A percentile compares a stretch with the other conserved stretches of the same genome.
Evolutionary conservation across 2,888 invertebrate genomes (phyloP).

Genomic region (Heliconius cydno): DNA sequence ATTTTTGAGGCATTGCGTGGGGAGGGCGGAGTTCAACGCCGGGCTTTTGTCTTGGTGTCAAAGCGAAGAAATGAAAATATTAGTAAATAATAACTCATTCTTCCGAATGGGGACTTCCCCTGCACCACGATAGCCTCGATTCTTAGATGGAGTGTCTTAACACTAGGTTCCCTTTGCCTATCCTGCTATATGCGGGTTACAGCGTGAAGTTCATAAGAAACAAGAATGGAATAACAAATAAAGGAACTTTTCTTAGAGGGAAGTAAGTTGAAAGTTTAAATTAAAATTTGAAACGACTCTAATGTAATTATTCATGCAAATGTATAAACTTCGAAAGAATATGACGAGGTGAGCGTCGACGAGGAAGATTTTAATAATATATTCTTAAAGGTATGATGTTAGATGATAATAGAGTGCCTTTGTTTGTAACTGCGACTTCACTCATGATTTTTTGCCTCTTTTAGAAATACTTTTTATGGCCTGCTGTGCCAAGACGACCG

Average conservation of each 20-base stretch:
- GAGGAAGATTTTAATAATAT: constrained; percentile 10
- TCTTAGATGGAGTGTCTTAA: background rate
- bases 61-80: too few species aligned
- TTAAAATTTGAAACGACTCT: constrained; percentile 43
- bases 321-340: constrained; percentile 44
- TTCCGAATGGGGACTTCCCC: too few species aligned
- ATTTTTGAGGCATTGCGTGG: too few species aligned
- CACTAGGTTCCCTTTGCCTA: background rate
- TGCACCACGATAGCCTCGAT: too few species aligned
- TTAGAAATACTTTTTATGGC: background rate
- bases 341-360: constrained; percentile 40
- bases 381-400: background rate
- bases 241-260: constrained; percentile 34
- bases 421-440: background rate
- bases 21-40: too few species aligned
- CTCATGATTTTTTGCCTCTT: background rate
- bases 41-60: too few species aligned
- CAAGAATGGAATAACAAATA: constrained; percentile 25
- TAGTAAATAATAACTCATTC: too few species aligned
- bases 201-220: too few species aligned
- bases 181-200: background rate
- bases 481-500: too few species aligned
- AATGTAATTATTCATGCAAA: constrained; percentile 47
- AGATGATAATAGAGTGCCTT: background rate
- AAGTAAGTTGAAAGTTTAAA: constrained; percentile 42